phyloP scores from a whole-genome alignment of 2,888 invertebrate species.

The Odontothrips loti region DNA sequence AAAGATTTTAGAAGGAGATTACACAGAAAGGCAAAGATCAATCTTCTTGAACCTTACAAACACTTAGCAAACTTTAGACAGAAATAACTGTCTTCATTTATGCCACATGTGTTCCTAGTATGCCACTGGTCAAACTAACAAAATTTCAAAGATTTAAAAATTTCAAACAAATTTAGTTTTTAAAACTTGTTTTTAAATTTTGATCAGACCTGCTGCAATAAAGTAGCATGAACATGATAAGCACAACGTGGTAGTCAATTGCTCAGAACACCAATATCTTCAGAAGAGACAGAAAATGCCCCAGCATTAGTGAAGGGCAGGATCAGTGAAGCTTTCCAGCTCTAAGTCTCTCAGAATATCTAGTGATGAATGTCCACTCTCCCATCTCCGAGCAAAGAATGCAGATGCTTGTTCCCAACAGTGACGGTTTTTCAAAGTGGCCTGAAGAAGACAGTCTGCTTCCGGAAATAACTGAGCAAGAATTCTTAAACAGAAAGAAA shows the following conservation, averaged over 20 bases:
- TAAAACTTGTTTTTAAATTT: too few species aligned
- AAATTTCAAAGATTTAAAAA: neutral
- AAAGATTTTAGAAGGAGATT: neutral
- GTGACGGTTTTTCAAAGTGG: neutral
- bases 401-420: slow-evolving; percentile 11
- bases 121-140: too few species aligned
- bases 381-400: slow-evolving; percentile 2
- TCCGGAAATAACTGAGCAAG: neutral
- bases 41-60: too few species aligned
- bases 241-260: too few species aligned
- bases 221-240: too few species aligned
- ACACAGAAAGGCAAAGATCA: neutral
- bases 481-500: neutral
- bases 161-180: neutral
- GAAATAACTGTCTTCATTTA: too few species aligned
- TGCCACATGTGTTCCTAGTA: too few species aligned
- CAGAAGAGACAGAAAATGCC: too few species aligned
- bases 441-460: neutral
- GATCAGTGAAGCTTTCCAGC: neutral
- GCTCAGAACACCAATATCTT: too few species aligned
- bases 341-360: slow-evolving; percentile 3
- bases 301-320: neutral
- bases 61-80: neutral
- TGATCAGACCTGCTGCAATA: too few species aligned
- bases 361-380: slow-evolving; percentile 5